These are phyloP conservation scores for Cephus pulcher DNA, from an alignment of 2,888 invertebrate genomes.

Conservation along the genomic window DNA sequence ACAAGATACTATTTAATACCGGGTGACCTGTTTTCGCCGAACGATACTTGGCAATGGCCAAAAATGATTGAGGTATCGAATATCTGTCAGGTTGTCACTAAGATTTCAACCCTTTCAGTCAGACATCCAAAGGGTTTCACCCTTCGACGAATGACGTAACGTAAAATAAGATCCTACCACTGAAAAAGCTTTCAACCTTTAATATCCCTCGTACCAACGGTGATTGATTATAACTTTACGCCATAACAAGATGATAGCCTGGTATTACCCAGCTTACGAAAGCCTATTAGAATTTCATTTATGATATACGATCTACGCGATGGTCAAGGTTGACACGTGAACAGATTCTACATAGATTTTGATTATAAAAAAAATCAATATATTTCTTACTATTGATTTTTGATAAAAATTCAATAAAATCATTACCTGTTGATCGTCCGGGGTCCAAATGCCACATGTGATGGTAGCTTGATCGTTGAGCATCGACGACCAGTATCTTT, in stretches of 20 bases:
- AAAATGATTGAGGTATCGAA: no score
- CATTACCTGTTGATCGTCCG: slow-evolving; percentile 89
- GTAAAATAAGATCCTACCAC: not conserved
- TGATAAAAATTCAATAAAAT: no score
- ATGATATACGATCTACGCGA: not conserved
- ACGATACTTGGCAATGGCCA: no score
- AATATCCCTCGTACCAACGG: slow-evolving; percentile 23
- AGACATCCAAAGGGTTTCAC: not conserved
- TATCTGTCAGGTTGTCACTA: no score
- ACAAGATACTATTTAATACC: no score
- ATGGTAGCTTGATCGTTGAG: slow-evolving; percentile 93
- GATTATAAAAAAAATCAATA: no score
- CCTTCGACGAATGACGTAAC: not conserved
- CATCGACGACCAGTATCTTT: slow-evolving; percentile 98
- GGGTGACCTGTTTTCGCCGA: no score
- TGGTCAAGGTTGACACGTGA: no score
- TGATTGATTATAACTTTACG: slow-evolving; percentile 13
- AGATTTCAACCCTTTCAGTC: not conserved
- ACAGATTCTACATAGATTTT: no score
- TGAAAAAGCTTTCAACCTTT: slow-evolving; percentile 24
- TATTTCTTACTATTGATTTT: no score
- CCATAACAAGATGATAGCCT: not conserved
- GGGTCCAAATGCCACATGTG: slow-evolving; percentile 98
- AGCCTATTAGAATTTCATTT: not conserved
- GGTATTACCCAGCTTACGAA: not conserved